These are phyloP conservation scores for Atherinomorus stipes DNA, from an alignment of 2,113 vertebrate species.

Conservation along the genomic window DNA sequence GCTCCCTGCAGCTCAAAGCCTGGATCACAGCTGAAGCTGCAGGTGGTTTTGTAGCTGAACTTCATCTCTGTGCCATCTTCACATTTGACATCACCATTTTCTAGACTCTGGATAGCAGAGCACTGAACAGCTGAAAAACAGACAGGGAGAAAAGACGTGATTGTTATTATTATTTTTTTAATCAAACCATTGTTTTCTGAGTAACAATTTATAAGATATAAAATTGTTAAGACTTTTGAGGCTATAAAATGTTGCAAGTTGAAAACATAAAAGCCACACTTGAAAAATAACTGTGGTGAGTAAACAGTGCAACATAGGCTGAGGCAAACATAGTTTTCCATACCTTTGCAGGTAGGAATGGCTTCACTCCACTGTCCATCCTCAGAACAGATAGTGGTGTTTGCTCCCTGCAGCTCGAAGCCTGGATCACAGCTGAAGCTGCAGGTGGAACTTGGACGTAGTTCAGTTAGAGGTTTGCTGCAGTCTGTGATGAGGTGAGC, in stretches of 20 bases:
- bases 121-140: conserved; percentile 72
- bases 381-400: conserved; percentile 45
- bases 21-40: conserved; percentile 80
- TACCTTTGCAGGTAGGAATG: conserved; percentile 70
- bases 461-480: conserved; percentile 26
- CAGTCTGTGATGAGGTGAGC: conserved; percentile 49
- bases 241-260: not conserved
- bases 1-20: conserved; percentile 68
- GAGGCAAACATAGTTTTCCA: not conserved
- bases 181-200: not conserved
- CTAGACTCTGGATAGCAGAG: conserved; percentile 31
- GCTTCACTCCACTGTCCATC: conserved; percentile 55
- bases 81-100: conserved; percentile 78
- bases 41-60: conserved; percentile 82
- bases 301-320: not conserved
- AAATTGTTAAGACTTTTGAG: not conserved
- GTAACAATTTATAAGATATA: not conserved
- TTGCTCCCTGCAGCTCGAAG: conserved; percentile 60
- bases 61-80: conserved; percentile 61
- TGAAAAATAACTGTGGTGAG: too few relatives aligned
- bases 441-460: conserved; percentile 52
- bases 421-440: conserved; percentile 66
- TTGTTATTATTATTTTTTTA: too few relatives aligned
- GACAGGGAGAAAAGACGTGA: not conserved
- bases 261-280: too few relatives aligned